Evolutionary conservation across 2,797 vertebrate species (phyloP), one percentile per base, ranked within the genome.

Genomic region (Sebastolobus alascanus): DNA sequence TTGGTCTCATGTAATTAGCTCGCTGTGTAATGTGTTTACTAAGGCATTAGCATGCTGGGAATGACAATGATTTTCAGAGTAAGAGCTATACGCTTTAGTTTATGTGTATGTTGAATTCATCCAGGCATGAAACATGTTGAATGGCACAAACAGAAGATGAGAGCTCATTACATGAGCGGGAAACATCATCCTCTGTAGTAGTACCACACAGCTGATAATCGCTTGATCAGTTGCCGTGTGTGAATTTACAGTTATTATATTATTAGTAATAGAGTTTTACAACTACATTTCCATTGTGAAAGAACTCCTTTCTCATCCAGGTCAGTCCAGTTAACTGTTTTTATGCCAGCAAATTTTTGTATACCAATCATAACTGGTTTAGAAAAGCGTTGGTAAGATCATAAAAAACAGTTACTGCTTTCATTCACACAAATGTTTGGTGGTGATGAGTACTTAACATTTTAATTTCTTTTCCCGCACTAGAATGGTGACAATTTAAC

Each of bases 11-110:
- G 77, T 87, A 84, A 94, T 93, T 80, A 87, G 84, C 73, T 80
- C 9, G 4, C 68, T 35, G 59, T 65, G 35, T 80, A 61, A 86
- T 84, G 84, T 90, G 82, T 93, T 93, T 93, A 80, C 88, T 40
- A 6, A 91, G 27, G 86, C 83, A 84, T 91, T 89, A 82, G 40
- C 68, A 79, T 70, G 33, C 63, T 6, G 29, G 43, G 31, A 69
- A 52, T 22, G 29, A 91, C 82, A 87, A 91, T 84, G 83, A 74
- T 75, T 66, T 81, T 80, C 35, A 69, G 69, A 77, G 29, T 54
- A 59, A 63, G 60, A 54, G 29, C 64, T 54, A 8, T 46, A 43
- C 61, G 70, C 68, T 81, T 84, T 56, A 27, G 50, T 66, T 79
- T 50, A 56, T 50, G 25, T 74, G 68, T 37, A 37, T 77, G n/a